These are phyloP conservation scores for Oryzias dopingdopingensis DNA, from an alignment of 2,797 vertebrate species.

Conservation along the genomic window DNA sequence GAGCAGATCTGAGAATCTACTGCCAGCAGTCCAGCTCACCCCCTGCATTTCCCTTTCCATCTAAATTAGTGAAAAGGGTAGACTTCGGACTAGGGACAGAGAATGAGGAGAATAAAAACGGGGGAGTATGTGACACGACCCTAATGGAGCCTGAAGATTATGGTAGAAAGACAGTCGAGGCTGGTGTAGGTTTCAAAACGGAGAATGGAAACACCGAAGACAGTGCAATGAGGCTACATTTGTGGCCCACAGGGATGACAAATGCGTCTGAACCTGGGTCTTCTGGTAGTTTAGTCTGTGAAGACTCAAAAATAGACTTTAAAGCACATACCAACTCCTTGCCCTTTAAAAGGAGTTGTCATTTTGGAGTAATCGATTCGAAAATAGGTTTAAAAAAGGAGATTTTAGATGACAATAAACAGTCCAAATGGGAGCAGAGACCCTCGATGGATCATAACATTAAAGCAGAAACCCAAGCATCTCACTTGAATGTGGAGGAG, in stretches of 20 bases:
- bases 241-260: slow-evolving; percentile 36
- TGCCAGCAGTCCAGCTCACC: slow-evolving; percentile 89
- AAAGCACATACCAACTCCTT: slow-evolving; percentile 36
- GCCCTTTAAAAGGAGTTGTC: slow-evolving; percentile 18
- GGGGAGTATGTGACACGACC: slow-evolving; percentile 13
- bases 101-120: slow-evolving; percentile 27
- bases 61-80: slow-evolving; percentile 72
- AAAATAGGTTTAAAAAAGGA: slow-evolving; percentile 45
- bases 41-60: slow-evolving; percentile 82
- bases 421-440: slow-evolving; percentile 37
- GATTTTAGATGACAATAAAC: slow-evolving; percentile 27
- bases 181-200: slow-evolving; percentile 29
- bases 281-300: slow-evolving; percentile 42
- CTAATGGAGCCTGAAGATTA: slow-evolving; percentile 34
- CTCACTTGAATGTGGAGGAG: slow-evolving; percentile 64
- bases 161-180: slow-evolving; percentile 25
- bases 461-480: slow-evolving; percentile 56
- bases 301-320: slow-evolving; percentile 50
- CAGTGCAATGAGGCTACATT: slow-evolving; percentile 19
- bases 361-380: slow-evolving; percentile 9
- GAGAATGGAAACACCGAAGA: slow-evolving; percentile 43
- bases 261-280: slow-evolving; percentile 48
- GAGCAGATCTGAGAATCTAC: slow-evolving; percentile 95
- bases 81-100: slow-evolving; percentile 42
- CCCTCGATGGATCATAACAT: slow-evolving; percentile 44